These are phyloP conservation scores for Erpetoichthys calabaricus DNA, from an alignment of 2,797 vertebrate species.

Conservation along the genomic window DNA sequence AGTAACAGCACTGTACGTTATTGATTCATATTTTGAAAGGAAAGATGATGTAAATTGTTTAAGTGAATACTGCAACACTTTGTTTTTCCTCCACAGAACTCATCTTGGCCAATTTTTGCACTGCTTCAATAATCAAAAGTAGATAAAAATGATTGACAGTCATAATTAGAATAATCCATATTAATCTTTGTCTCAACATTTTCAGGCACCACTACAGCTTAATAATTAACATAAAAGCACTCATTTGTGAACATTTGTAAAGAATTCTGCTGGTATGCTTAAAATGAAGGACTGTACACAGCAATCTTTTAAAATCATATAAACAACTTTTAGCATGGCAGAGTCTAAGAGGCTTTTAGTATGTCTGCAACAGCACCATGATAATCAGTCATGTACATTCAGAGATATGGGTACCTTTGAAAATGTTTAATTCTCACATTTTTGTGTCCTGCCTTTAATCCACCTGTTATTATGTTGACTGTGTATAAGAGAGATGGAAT, in stretches of 20 bases:
- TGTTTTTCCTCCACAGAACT: too few species aligned
- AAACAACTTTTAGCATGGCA: conserved; percentile 34
- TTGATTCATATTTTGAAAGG: too few species aligned
- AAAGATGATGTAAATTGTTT: too few species aligned
- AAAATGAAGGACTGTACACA: conserved; percentile 22
- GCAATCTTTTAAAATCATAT: conserved; percentile 33
- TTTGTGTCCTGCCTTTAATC: neutral
- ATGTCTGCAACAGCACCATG: neutral
- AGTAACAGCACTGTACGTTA: too few species aligned
- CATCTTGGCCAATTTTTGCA: neutral
- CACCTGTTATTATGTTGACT: neutral
- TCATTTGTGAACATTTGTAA: conserved; percentile 11
- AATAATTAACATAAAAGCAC: conserved; percentile 20
- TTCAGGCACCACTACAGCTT: conserved; percentile 19
- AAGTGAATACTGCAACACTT: too few species aligned
- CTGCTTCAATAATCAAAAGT: neutral
- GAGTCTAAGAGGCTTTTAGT: conserved; percentile 30
- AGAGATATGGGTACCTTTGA: neutral
- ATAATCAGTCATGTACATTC: neutral
- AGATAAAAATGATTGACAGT: conserved; percentile 9
- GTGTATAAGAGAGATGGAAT: neutral
- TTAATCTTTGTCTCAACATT: conserved; percentile 11
- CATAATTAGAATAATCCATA: conserved; percentile 8
- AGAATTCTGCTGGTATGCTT: conserved; percentile 9
- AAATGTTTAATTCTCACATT: neutral